phyloP scores from a whole-genome alignment of 2,113 vertebrate species.

The Gymnorhina tibicen region DNA sequence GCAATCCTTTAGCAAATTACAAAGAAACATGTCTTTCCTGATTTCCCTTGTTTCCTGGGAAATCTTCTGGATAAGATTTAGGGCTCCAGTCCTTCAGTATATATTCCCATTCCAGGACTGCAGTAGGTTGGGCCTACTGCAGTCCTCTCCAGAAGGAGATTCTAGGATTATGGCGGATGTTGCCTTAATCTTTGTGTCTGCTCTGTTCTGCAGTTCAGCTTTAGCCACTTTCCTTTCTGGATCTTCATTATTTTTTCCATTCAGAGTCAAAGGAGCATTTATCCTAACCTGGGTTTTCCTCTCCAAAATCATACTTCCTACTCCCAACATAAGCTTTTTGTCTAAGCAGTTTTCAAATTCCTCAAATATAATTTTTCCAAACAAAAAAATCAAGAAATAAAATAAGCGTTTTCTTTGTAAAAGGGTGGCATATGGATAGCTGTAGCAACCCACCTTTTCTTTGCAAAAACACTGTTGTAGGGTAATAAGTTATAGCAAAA shows the following conservation, averaged over 20 bases:
- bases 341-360: background rate
- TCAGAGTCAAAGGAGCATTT: background rate
- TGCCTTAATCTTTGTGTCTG: background rate
- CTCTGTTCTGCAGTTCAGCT: background rate
- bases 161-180: rapidly evolving
- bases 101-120: background rate
- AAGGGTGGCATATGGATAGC: background rate
- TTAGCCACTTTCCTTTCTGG: background rate
- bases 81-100: background rate
- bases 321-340: background rate
- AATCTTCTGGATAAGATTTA: background rate
- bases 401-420: background rate
- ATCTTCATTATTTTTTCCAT: background rate
- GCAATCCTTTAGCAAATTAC: background rate
- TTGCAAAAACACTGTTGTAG: background rate
- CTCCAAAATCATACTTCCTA: background rate
- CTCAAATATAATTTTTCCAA: background rate
- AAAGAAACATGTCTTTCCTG: background rate
- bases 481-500: background rate
- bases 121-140: background rate
- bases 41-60: background rate
- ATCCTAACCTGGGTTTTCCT: background rate
- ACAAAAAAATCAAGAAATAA: background rate
- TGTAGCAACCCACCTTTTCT: background rate
- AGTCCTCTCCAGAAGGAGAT: background rate